These are phyloP conservation scores for Leucopternis melanops DNA, from an alignment of 2,113 vertebrate species.

Conservation along the genomic window DNA sequence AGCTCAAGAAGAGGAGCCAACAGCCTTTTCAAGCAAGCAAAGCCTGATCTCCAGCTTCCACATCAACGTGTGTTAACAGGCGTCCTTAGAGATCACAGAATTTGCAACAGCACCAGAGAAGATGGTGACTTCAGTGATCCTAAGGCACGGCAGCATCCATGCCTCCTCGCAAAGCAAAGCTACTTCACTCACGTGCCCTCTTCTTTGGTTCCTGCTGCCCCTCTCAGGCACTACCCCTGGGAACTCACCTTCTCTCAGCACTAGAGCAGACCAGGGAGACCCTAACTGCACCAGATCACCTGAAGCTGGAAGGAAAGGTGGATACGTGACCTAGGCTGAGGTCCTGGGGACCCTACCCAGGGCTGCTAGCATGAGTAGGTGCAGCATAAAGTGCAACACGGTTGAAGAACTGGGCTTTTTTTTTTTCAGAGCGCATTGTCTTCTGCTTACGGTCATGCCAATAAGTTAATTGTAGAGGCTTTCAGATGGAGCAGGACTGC, in stretches of 20 bases:
- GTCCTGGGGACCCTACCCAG: background rate
- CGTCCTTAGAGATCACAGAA: background rate
- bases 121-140: background rate
- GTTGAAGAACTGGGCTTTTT: background rate
- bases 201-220: background rate
- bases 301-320: background rate
- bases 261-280: background rate
- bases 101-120: background rate
- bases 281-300: background rate
- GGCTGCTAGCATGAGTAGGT: background rate
- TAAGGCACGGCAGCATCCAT: background rate
- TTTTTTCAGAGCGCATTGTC: rapidly evolving
- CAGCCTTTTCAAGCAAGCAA: background rate
- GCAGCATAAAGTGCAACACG: rapidly evolving
- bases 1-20: background rate
- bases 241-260: background rate
- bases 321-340: background rate
- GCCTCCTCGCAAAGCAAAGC: background rate
- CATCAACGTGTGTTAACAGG: rapidly evolving
- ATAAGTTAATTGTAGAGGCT: background rate
- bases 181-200: background rate
- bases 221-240: background rate
- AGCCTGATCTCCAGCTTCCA: background rate
- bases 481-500: background rate
- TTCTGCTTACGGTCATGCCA: background rate